phyloP scores from a whole-genome alignment of 2,888 invertebrate genomes.

The Dorcus parallelipipedus region DNA sequence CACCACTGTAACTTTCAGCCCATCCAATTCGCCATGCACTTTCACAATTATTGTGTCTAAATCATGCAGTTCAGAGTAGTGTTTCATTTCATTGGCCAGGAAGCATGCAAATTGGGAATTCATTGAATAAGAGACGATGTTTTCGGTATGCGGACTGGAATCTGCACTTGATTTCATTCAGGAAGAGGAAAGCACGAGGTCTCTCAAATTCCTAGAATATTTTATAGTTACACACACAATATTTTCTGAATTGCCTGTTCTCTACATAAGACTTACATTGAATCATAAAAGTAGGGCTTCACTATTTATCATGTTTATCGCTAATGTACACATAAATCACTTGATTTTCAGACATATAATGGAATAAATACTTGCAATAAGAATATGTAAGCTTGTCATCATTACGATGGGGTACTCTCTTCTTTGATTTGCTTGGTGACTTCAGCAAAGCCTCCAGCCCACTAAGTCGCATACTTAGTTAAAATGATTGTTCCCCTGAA shows the following conservation, averaged over 20 bases:
- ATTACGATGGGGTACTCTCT: slow-evolving; percentile 81
- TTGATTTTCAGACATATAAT: slow-evolving; percentile 75
- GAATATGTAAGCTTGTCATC: slow-evolving; percentile 70
- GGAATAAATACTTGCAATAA: slow-evolving; percentile 89
- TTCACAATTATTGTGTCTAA: slow-evolving; percentile 74
- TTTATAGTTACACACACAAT: slow-evolving; percentile 18
- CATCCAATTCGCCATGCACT: slow-evolving; percentile 89
- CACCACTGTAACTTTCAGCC: slow-evolving; percentile 92
- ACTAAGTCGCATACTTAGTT: slow-evolving; percentile 77
- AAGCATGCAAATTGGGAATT: slow-evolving; percentile 78
- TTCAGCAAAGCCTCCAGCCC: slow-evolving; percentile 92
- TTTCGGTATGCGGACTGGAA: slow-evolving; percentile 74
- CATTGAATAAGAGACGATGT: slow-evolving; percentile 93
- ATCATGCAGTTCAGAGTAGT: slow-evolving; percentile 81
- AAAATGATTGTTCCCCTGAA: slow-evolving; percentile 81
- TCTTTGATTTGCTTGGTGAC: slow-evolving; percentile 87
- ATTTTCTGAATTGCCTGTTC: too few relatives aligned
- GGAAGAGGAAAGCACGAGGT: slow-evolving; percentile 84
- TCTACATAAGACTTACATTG: too few relatives aligned
- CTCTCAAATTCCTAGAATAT: slow-evolving; percentile 84
- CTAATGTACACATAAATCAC: too few relatives aligned
- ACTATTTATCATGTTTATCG: slow-evolving; percentile 34
- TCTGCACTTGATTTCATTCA: slow-evolving; percentile 86
- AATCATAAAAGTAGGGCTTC: too few relatives aligned
- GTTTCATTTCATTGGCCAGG: slow-evolving; percentile 87